These are phyloP conservation scores for Thalassophryne amazonica DNA, from an alignment of 2,797 vertebrate genomes.

Conservation along the genomic window DNA sequence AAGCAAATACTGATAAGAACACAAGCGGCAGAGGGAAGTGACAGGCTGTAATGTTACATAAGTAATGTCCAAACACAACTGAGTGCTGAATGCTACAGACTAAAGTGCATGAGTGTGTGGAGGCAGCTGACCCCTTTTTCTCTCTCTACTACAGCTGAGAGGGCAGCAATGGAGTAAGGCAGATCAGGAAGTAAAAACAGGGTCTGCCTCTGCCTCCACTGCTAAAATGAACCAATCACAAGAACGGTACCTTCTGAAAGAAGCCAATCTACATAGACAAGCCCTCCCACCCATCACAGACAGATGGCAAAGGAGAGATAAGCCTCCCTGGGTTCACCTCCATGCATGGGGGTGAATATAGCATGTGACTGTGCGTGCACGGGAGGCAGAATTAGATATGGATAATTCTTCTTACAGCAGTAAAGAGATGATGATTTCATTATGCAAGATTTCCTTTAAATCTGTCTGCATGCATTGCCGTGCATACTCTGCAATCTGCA, in stretches of 20 bases:
- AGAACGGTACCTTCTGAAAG: neutral
- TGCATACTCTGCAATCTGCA: too few relatives aligned
- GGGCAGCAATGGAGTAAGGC: slow-evolving; percentile 23
- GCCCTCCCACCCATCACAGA: slow-evolving; percentile 44
- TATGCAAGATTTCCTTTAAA: too few relatives aligned
- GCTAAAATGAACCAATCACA: slow-evolving; percentile 39
- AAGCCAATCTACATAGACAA: slow-evolving; percentile 34
- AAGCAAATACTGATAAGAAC: neutral
- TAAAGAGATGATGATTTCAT: neutral
- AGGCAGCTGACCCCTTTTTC: slow-evolving; percentile 47
- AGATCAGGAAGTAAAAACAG: slow-evolving; percentile 48
- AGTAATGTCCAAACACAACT: slow-evolving; percentile 27
- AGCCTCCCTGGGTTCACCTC: slow-evolving; percentile 38
- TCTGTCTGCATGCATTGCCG: too few relatives aligned
- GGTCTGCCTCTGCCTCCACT: neutral
- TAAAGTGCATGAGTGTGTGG: slow-evolving; percentile 49
- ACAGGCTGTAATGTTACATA: slow-evolving; percentile 29
- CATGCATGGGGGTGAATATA: slow-evolving; percentile 31
- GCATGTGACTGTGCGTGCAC: slow-evolving; percentile 2
- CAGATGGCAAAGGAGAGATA: slow-evolving; percentile 64
- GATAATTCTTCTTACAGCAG: slow-evolving; percentile 9
- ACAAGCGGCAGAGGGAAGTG: neutral
- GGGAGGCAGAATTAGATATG: slow-evolving; percentile 24
- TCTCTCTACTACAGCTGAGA: slow-evolving; percentile 11
- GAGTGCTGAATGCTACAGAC: slow-evolving; percentile 13